Conservation (phyloP, 1,140 invertebrate genomes). For the Nomia melanderi region DNA sequence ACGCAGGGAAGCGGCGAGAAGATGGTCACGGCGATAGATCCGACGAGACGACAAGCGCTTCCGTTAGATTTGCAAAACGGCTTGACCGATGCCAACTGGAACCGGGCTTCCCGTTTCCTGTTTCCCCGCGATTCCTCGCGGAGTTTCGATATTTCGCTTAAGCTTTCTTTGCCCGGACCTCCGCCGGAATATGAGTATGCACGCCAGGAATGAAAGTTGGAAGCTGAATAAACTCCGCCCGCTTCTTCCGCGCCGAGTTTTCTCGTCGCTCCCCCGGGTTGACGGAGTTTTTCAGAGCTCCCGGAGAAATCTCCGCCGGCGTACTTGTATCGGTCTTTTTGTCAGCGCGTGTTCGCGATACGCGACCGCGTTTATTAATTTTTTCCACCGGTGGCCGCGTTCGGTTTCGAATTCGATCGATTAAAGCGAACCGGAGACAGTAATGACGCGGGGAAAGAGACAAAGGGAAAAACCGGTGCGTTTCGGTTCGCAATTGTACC, state of each 20-base stretch:
- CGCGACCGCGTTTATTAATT: too few relatives aligned
- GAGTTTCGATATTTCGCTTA: neutral
- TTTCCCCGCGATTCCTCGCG: neutral
- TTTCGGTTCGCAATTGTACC: neutral
- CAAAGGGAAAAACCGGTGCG: neutral
- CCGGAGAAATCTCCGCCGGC: neutral
- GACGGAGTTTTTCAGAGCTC: neutral
- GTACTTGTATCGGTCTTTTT: neutral
- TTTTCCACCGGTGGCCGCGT: too few relatives aligned
- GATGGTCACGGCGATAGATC: neutral
- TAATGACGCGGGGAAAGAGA: too few relatives aligned
- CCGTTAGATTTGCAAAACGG: neutral
- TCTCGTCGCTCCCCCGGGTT: neutral
- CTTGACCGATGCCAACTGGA: neutral
- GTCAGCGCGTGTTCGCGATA: neutral
- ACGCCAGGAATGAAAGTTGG: neutral
- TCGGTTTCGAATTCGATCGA: too few relatives aligned
- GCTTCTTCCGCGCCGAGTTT: neutral
- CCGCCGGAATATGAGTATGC: neutral
- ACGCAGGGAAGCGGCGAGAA: neutral
- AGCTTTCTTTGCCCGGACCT: conserved; percentile 1
- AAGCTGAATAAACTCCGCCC: neutral
- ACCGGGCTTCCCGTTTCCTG: neutral
- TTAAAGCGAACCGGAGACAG: too few relatives aligned
- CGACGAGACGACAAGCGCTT: neutral